Evolutionary conservation across 1,140 invertebrate genomes (phyloP), one percentile per base, ranked within the genome.

Genomic region (Uloborus diversus): DNA sequence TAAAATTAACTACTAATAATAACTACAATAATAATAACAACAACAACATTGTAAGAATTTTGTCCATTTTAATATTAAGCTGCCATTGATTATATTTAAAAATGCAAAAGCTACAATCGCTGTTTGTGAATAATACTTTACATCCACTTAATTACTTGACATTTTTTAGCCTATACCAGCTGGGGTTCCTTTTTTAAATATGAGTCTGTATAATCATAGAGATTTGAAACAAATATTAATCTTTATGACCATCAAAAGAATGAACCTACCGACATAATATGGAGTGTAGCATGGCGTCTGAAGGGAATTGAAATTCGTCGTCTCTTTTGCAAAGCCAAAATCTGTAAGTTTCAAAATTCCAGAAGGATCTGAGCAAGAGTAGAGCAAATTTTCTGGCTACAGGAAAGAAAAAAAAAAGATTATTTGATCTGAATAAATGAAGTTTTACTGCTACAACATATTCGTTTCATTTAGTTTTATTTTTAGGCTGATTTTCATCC

Each of bases 271-370:
- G 84, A 98, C 97, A 90, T 99, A 99, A 86, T 99, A 99, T 3
- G 97, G 97, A 13, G 97, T 99, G 85, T 99, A 99, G 87, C 97
- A 99, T 2, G 97, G 97, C 0, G 97, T 99, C 87, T 97, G 95
- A 79, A 99, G 87, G 0, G 94, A 93, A 80, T 94, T 93, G 80
- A 93, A 92, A 57, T 65, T 66, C 78, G 92, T 88, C 0, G 93
- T 96, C 88, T 98, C 95, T 87, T 99, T 99, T n/a, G 98, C 98
- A 90, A 99, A 99, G n/a, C 98, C 98, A 89, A 99, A 99, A 88
- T 99, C 98, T 42, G 97, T 99, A 81, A 99, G 88, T 88, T 99
- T 99, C 49, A 99, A 90, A 81, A 94, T 89, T 32, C 94, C 96
- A 66, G 87, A 84, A 35, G 85, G 69, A 78, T 87, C 87, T 13